These are phyloP conservation scores for Lagocephalus sceleratus DNA, from an alignment of 2,797 vertebrate species.

Conservation along the genomic window DNA sequence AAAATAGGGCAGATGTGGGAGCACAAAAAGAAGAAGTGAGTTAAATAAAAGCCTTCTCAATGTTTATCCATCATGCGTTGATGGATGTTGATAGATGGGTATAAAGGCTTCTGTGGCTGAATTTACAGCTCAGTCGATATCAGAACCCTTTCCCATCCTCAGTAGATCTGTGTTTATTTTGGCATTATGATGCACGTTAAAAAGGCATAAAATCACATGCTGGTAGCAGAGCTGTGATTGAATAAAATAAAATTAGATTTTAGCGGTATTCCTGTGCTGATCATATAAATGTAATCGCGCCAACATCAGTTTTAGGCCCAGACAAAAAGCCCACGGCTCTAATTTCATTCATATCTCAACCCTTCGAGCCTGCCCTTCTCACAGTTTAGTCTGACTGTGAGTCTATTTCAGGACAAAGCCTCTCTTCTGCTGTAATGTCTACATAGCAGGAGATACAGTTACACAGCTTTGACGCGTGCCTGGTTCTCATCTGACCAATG, in stretches of 20 bases:
- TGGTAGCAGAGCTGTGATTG: not conserved
- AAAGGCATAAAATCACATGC: no score
- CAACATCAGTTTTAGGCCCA: not conserved
- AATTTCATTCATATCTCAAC: slow-evolving; percentile 8
- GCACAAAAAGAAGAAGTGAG: no score
- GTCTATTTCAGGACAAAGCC: slow-evolving; percentile 51
- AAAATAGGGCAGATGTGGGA: not conserved
- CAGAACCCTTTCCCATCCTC: no score
- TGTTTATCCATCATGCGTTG: no score
- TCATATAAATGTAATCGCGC: slow-evolving; percentile 11
- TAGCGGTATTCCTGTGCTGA: not conserved
- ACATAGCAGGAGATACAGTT: slow-evolving; percentile 22
- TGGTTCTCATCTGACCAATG: slow-evolving; percentile 2
- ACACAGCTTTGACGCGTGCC: slow-evolving; percentile 22
- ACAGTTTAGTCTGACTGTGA: slow-evolving; percentile 19
- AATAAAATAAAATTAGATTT: not conserved
- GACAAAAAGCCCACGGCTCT: slow-evolving; percentile 3
- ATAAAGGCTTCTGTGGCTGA: no score
- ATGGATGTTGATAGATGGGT: no score
- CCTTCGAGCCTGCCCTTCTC: slow-evolving; percentile 7
- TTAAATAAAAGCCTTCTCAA: no score
- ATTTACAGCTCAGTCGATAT: no score
- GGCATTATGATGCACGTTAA: no score
- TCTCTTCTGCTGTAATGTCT: slow-evolving; percentile 29
- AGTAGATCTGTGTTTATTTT: no score